Conservation (phyloP, 1,140 invertebrate genomes). For the Aricia agestis region DNA sequence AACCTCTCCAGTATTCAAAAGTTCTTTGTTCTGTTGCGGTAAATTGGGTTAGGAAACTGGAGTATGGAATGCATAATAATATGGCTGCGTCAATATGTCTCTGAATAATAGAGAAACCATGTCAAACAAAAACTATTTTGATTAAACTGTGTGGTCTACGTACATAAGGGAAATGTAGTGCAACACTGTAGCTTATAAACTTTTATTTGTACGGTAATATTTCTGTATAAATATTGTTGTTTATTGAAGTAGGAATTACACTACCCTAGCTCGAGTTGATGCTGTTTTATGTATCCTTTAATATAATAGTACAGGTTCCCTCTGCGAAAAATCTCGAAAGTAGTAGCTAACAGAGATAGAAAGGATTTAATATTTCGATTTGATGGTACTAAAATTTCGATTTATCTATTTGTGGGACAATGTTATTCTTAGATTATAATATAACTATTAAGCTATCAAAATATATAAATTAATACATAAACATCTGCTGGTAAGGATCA, state of each 20-base stretch:
- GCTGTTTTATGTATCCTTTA: too few relatives aligned
- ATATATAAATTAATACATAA: too few relatives aligned
- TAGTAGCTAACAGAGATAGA: too few relatives aligned
- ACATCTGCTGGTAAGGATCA: too few relatives aligned
- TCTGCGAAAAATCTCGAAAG: too few relatives aligned
- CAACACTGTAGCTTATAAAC: background rate
- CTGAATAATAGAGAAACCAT: slow-evolving; percentile 3
- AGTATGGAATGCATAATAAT: slow-evolving; percentile 30
- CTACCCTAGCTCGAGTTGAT: background rate
- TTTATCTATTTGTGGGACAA: too few relatives aligned
- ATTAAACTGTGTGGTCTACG: background rate
- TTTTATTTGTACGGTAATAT: background rate
- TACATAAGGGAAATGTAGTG: background rate
- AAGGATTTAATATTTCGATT: too few relatives aligned
- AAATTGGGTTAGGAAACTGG: slow-evolving; percentile 27
- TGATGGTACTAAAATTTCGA: too few relatives aligned
- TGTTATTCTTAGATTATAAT: too few relatives aligned
- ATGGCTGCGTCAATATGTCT: slow-evolving; percentile 14
- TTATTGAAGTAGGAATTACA: background rate
- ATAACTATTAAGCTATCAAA: too few relatives aligned
- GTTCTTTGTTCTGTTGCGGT: slow-evolving; percentile 25
- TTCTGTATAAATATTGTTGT: background rate
- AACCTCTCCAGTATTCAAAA: slow-evolving; percentile 2
- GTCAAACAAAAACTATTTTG: slow-evolving; percentile 3
- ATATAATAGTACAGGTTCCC: too few relatives aligned